Conservation (phyloP, 1,140 invertebrate species). For the Diorhabda carinulata region DNA sequence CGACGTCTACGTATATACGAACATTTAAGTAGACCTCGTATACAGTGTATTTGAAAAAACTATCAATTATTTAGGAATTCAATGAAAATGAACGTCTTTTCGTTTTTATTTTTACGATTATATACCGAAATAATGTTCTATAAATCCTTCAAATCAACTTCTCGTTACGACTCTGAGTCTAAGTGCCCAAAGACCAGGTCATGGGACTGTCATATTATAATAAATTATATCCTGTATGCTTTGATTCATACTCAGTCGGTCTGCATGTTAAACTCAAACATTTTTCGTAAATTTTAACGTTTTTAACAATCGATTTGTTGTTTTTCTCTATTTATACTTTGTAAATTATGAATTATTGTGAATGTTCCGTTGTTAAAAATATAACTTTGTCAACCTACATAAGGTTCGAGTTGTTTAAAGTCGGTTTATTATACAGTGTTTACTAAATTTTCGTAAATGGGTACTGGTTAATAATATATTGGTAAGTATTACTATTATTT, state of each 20-base stretch:
- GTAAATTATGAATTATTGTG: neutral
- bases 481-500: neutral
- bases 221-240: constrained; percentile 2
- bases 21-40: too few relatives aligned
- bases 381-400: neutral
- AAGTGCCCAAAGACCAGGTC: neutral
- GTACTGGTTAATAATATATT: neutral
- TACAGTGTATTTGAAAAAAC: too few relatives aligned
- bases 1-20: too few relatives aligned
- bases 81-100: too few relatives aligned
- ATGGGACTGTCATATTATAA: constrained; percentile 2
- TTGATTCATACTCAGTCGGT: constrained; percentile 2
- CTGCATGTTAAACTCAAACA: neutral
- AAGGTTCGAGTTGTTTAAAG: neutral
- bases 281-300: neutral
- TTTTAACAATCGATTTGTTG: neutral
- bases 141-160: too few relatives aligned
- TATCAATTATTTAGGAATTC: too few relatives aligned
- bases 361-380: neutral
- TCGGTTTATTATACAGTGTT: neutral
- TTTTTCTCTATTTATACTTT: neutral
- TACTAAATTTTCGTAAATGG: neutral
- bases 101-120: too few relatives aligned
- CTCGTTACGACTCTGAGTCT: neutral
- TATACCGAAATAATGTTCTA: too few relatives aligned